Evolutionary conservation across 1,140 invertebrate genomes (phyloP), one percentile per base, ranked within the genome.

Genomic region (Helicorthomorpha holstii): DNA sequence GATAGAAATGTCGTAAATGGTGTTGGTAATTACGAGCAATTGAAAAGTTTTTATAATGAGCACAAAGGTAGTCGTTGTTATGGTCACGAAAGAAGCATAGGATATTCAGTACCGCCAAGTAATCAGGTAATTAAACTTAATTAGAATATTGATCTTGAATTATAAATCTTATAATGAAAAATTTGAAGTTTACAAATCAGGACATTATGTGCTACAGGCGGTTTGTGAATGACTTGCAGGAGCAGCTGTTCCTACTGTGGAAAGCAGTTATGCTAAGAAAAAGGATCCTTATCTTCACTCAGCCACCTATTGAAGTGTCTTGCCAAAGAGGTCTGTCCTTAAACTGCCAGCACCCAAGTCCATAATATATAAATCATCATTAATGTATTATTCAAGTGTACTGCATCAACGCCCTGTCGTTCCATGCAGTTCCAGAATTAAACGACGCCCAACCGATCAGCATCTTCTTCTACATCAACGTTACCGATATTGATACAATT

Each of bases 201-300:
- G 68, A 68, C 42, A 66, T 64, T 44, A 66, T 66, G 27, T 69
- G 68, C 52, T 69, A 69, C 54, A 63, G 63, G 23, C 66, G 69
- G 54, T 71, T 71, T 56, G 61, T 70, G 41, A 66, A 69, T 46
- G 70, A 69, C 55, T 71, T 70, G 59, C 64, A 66, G 14, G 63
- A 65, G 46, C 60, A 66, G 29, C 63, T 69, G 23, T 70, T 70
- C 58, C 58, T 63, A 10, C 56, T 71, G 26, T 71, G 69, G 69
- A 70, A 69, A 54, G 64, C 64, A 54, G 60, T 60, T 23, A 51
- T 71, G 19, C 56, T 71, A 43, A 64, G 66, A 49, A 66, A 66
- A 54, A 60, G 69, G 34, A 67, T 71, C 45, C 58, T 71, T 21
- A 70, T 70, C 54, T 71, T 69, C 56, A 69, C 68, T 21, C 68